A percentile compares a stretch with the other conserved stretches of the same genome.
phyloP scores from a whole-genome alignment of 2,113 vertebrate genomes.

The Pachypanchax playfairii region DNA sequence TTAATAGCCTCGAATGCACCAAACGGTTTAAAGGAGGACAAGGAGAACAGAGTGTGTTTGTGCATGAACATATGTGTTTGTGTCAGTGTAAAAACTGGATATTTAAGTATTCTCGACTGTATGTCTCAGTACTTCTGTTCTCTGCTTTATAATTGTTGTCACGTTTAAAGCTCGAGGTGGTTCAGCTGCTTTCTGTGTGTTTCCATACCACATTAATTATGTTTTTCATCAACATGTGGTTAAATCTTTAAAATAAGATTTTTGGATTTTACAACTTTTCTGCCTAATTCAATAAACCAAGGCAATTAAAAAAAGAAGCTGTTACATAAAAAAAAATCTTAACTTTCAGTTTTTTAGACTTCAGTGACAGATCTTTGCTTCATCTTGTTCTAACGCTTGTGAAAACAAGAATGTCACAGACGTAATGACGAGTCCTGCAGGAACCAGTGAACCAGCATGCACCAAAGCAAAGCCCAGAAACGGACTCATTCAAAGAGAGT shows the following conservation, averaged over 20 bases:
- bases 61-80: neutral
- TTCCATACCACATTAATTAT: neutral
- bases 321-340: neutral
- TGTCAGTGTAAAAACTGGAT: neutral
- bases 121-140: neutral
- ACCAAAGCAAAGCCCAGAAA: too few relatives aligned
- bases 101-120: neutral
- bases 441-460: too few relatives aligned
- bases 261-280: neutral
- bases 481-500: too few relatives aligned
- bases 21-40: conserved; percentile 37
- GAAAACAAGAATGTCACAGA: too few relatives aligned
- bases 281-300: neutral
- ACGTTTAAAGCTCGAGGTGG: too few relatives aligned
- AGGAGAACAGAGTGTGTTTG: conserved; percentile 22
- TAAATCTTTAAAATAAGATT: conserved; percentile 3
- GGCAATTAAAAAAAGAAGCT: conserved; percentile 2
- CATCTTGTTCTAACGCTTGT: too few relatives aligned
- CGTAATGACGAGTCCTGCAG: too few relatives aligned
- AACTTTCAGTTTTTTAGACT: too few relatives aligned
- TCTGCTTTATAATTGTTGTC: neutral
- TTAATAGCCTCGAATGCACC: conserved; percentile 53
- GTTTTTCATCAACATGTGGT: neutral
- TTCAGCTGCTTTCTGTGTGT: neutral
- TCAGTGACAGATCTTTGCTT: too few relatives aligned